These are phyloP conservation scores for Xestobium rufovillosum DNA, from an alignment of 2,888 invertebrate species.

Conservation along the genomic window DNA sequence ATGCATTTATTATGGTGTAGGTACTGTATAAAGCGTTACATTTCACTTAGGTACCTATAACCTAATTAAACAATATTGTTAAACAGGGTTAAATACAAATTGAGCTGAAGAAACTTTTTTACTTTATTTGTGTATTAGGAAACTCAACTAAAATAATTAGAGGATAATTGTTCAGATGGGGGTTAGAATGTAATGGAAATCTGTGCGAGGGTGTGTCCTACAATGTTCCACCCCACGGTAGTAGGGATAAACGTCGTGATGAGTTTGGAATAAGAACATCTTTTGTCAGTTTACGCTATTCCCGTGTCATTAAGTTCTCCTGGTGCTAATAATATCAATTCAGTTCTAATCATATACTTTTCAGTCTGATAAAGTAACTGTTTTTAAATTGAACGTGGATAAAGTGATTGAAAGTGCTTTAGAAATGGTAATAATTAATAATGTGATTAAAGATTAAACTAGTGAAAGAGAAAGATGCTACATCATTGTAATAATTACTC, in stretches of 20 bases:
- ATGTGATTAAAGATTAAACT: slow-evolving; percentile 2
- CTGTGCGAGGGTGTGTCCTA: slow-evolving; percentile 36
- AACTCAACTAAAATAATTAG: too few relatives aligned
- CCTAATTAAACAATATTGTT: too few relatives aligned
- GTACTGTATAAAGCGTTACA: too few relatives aligned
- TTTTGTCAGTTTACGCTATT: slow-evolving; percentile 39
- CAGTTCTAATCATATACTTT: slow-evolving; percentile 27
- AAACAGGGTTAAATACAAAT: too few relatives aligned
- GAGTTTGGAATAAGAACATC: slow-evolving; percentile 36
- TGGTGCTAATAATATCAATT: slow-evolving; percentile 31
- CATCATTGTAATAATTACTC: slow-evolving; percentile 41
- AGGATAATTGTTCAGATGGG: slow-evolving; percentile 19
- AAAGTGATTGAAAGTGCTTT: too few relatives aligned
- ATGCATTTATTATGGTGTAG: too few relatives aligned
- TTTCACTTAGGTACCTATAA: too few relatives aligned
- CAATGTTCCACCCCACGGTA: slow-evolving; percentile 33
- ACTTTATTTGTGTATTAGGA: too few relatives aligned
- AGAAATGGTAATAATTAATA: too few relatives aligned
- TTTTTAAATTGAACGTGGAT: too few relatives aligned
- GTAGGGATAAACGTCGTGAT: slow-evolving; percentile 36
- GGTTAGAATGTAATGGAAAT: slow-evolving; percentile 29
- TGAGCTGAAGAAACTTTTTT: too few relatives aligned
- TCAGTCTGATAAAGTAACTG: slow-evolving; percentile 2
- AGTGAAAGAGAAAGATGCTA: slow-evolving; percentile 30
- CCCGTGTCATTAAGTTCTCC: slow-evolving; percentile 32